Evolutionary conservation across 2,113 vertebrate species (phyloP).

Genomic region (Halichoeres trimaculatus): DNA sequence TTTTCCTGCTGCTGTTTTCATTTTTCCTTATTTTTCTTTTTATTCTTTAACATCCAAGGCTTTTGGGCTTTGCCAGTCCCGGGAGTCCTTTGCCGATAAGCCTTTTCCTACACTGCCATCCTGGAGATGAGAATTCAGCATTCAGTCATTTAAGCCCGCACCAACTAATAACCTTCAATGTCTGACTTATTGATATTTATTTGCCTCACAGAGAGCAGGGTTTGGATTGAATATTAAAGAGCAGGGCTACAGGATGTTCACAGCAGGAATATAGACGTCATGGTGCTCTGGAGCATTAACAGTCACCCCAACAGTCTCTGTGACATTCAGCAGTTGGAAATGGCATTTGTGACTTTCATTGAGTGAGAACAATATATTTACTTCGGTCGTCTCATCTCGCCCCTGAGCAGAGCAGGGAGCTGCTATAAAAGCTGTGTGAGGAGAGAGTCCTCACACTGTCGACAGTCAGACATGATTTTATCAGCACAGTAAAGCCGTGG

Average conservation of each 20-base stretch:
- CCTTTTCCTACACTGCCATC: too few species aligned
- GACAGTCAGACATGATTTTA: constrained; percentile 58
- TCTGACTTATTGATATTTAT: constrained; percentile 37
- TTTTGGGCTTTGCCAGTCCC: too few species aligned
- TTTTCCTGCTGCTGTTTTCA: too few species aligned
- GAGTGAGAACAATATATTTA: constrained; percentile 73
- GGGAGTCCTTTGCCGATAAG: too few species aligned
- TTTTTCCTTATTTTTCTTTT: too few species aligned
- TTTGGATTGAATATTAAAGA: constrained; percentile 48
- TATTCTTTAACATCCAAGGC: too few species aligned
- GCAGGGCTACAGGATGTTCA: not conserved
- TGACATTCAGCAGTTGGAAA: too few species aligned
- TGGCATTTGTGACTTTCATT: too few species aligned
- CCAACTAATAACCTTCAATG: not conserved
- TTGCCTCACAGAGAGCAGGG: constrained; percentile 14
- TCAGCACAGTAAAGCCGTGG: too few species aligned
- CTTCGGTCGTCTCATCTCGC: constrained; percentile 61
- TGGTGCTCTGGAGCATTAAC: constrained; percentile 40
- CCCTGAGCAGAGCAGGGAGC: constrained; percentile 61
- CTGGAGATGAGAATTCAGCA: too few species aligned
- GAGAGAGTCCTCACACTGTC: constrained; percentile 59
- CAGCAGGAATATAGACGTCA: constrained; percentile 62
- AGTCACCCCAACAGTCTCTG: constrained; percentile 62
- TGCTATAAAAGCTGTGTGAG: constrained; percentile 57
- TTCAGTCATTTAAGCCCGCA: not conserved